phyloP scores from a whole-genome alignment of 1,140 invertebrate species.

The Drosophila burlai region DNA sequence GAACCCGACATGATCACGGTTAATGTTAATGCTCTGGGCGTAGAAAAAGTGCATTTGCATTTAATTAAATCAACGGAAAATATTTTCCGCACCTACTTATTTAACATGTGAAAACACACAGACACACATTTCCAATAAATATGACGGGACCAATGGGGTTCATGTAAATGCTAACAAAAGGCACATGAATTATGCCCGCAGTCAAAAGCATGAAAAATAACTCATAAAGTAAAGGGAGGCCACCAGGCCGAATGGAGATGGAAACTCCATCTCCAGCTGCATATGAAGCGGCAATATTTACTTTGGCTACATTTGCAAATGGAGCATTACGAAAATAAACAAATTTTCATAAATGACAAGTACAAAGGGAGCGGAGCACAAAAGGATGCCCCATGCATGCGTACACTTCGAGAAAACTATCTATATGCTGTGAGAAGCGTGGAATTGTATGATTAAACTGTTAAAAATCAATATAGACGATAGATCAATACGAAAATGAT shows the following conservation, averaged over 20 bases:
- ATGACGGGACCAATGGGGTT: conserved; percentile 13
- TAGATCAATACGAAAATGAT: not conserved
- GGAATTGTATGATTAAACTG: not conserved
- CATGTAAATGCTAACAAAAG: conserved; percentile 61
- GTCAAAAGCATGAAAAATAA: conserved; percentile 63
- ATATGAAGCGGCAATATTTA: conserved; percentile 80
- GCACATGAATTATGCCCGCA: conserved; percentile 72
- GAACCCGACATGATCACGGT: not conserved
- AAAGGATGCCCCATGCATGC: conserved; percentile 60
- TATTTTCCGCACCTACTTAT: conserved; percentile 8
- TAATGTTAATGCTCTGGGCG: not conserved
- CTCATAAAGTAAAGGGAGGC: conserved; percentile 2
- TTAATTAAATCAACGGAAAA: conserved; percentile 27
- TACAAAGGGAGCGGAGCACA: conserved; percentile 68
- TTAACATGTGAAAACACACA: not conserved
- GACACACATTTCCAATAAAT: conserved; percentile 27
- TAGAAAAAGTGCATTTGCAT: conserved; percentile 7
- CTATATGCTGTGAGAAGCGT: not conserved
- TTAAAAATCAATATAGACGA: not conserved
- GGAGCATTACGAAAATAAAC: conserved; percentile 84
- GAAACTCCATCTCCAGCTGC: conserved; percentile 39
- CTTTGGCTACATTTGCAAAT: conserved; percentile 84
- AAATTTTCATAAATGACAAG: conserved; percentile 84
- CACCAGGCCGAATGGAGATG: conserved; percentile 6
- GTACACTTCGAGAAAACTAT: not conserved